Evolutionary conservation across 2,113 vertebrate genomes (phyloP).

Genomic region (Xerus inauris): DNA sequence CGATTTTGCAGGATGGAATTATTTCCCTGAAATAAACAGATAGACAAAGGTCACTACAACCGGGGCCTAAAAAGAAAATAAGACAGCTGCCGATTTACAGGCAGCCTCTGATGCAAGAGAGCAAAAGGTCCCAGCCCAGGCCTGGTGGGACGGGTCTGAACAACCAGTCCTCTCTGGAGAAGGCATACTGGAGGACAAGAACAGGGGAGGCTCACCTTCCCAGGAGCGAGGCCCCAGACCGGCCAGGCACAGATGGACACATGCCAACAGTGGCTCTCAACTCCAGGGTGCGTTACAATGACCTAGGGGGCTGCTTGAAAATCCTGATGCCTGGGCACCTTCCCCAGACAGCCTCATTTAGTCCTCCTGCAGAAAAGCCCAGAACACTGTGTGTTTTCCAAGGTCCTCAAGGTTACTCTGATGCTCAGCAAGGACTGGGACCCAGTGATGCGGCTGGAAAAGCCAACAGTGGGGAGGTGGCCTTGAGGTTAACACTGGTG

Average conservation of each 20-base stretch:
- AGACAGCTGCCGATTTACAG: constrained; percentile 36
- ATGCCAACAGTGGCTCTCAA: background rate
- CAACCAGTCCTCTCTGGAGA: background rate
- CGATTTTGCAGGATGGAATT: constrained; percentile 66
- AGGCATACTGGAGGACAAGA: background rate
- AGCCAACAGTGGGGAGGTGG: fast-evolving
- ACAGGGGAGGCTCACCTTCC: no score
- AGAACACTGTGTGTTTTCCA: background rate
- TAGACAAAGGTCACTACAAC: constrained; percentile 61
- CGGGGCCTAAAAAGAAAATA: constrained; percentile 66
- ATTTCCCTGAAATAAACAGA: constrained; percentile 75
- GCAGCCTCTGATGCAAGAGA: constrained; percentile 44
- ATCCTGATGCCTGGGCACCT: background rate
- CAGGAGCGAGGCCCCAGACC: background rate
- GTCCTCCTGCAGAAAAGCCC: background rate
- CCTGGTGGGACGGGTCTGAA: background rate
- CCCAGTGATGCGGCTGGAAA: fast-evolving
- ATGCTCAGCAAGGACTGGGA: background rate
- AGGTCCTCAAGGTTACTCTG: background rate
- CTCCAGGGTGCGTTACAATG: background rate
- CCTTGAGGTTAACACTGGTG: background rate
- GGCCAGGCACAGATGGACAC: background rate
- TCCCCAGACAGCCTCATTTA: background rate
- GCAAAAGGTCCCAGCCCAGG: background rate
- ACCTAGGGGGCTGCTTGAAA: background rate